Evolutionary conservation across 2,113 vertebrate species (phyloP), one percentile per base, ranked within the genome.

Genomic region (Triplophysa tibetana): DNA sequence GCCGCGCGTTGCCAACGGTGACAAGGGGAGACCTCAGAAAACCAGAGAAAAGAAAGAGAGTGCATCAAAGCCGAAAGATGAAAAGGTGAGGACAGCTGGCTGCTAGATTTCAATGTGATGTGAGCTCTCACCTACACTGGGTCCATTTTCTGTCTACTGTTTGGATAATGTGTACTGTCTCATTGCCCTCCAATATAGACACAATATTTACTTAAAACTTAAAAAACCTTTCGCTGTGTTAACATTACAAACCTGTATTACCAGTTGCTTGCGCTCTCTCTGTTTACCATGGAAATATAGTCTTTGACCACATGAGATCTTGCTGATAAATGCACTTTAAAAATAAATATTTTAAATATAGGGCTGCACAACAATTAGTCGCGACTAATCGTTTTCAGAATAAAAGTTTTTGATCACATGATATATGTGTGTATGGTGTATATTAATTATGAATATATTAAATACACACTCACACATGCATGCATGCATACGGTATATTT

Each of bases 31-130:
- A 85, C 82, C 89, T 0, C 87, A 91, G 70, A 97, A 94, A 24
- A 89, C 88, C 84, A 95, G 95, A 82, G 96, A 98, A 41, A 98
- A 94, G 89, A 98, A 93, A 84, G 97, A 98, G 24, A 91, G 89
- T 11, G 64, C 86, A 10, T 91, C 88, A 83, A 98, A 94, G 93
- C 89, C 90, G 80, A 97, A 94, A 90, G 97, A 97, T 1, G 96
- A 98, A 56, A 98, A 98, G 95, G 97, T 98, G 88, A 87, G 38
- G 43, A 54, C 29, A 19, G 14, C 24, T 23, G 23, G 52, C 17
- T 45, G 65, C 33, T 23, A 21, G 56, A 67, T 19, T 1, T 58
- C 8, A 41, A 11, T 16, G 17, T 4, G 1, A 61, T 11, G 19
- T 50, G 24, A 58, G 19, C 6, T 13, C 14, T 17, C 7, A 12